Evolutionary conservation across 2,888 invertebrate genomes (phyloP), one percentile per base, ranked within the genome.

Genomic region (Torymus auratus): DNA sequence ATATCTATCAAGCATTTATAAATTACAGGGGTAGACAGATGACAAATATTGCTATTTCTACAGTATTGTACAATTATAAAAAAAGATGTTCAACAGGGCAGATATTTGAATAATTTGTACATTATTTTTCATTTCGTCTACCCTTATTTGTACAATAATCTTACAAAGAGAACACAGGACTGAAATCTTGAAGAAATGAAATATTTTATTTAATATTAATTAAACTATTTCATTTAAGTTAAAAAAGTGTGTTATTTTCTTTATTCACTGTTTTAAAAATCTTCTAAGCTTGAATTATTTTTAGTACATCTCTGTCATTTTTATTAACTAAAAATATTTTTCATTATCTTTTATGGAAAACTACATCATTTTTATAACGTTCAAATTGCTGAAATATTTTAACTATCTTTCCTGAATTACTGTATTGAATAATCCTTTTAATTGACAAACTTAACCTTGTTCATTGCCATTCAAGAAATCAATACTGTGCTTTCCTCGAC

Each of bases 391-490:
- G 7, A 41, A 41, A 5, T 41, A 41, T 41, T 41, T 7, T 3
- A 28, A 28, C 28, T 28, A 28, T 7, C 28, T 28, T 28, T 4
- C 28, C 3, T 28, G 28, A 28, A 28, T 28, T 28, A 7, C 28
- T 28, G 28, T 0, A 28, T 28, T 28, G 7, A 28, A 28, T 28
- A 28, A 7, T 41, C 41, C 7, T 10, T 41, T 41, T 41, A 41
- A 41, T 41, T 41, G 7, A 41, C 41, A 41, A 41, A 41, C 7
- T 41, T 41, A 7, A 41, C 41, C 41, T 41, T 41, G 41, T 41
- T 60, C 13, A 61, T 64, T 74, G 73, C 56, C 67, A 67, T 60
- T 79, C 73, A 74, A 79, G 79, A 73, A 69, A 69, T 73, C 74
- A 79, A 62, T 79, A 64, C 79, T 79, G 79, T 78, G 56, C 56